Base-by-base conservation (phyloP, 2,797 vertebrate genomes). In the Sebastes matsubarae region DNA sequence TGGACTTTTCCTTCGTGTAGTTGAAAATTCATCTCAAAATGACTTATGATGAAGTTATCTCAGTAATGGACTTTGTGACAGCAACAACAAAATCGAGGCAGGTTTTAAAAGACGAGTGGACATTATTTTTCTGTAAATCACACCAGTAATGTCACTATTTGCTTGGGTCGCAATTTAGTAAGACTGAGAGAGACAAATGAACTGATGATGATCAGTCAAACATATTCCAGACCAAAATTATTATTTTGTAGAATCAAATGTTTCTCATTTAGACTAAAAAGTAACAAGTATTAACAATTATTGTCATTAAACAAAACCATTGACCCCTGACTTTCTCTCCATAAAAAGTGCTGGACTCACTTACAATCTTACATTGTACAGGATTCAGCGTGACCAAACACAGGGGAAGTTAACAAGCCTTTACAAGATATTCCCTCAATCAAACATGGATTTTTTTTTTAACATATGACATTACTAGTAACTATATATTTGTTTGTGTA, bases 401-500 rank as follows among this genome's bases (percentile, higher is more conserved):
- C 12, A 12, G 20, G 20, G 13, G 59, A 32, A 8, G 20, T 36
- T 63, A 34, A 36, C 32, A 22, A 42, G 38, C 38, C 38, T 42
- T 42, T 42, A 42, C 38, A 42, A 42, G 38, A 42, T 42, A 42
- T 12, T n/a, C 65, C 29, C 25, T 74, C 12, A 38, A 18, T 30
- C 7, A 59, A 25, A 75, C 25, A 34, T 25, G 46, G 2, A 9
- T 61, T 34, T 34, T 71, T 38, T 79, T 79, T 64, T 34, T 3
- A 14, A 52, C 8, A 55, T 16, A 6, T 42, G 6, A 34, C 4
- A 18, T n/a, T 7, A 67, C 24, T 58, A 4, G 14, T 42, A 38
- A 18, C 55, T 82, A 6, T 75, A 52, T 82, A 59, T 86, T 66
- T 76, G 80, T 72, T 75, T 73, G 18, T 79, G 57, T 20, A 32